phyloP scores from a whole-genome alignment of 2,888 invertebrate species.

The Melinopterus prodromus region DNA sequence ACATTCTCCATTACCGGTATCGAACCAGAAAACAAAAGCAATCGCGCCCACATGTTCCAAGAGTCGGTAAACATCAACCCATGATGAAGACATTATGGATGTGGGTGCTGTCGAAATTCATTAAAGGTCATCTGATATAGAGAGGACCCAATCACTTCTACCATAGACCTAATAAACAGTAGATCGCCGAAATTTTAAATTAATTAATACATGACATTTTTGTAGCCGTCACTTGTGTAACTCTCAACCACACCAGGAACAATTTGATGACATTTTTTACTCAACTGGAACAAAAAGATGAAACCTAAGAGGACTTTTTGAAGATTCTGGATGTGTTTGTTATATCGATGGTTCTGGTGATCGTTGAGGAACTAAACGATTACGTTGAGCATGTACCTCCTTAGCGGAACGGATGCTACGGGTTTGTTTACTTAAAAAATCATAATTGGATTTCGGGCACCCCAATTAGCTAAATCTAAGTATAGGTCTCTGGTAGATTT shows the following conservation, averaged over 20 bases:
- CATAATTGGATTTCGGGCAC: conserved; percentile 57
- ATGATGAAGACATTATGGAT: conserved; percentile 43
- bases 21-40: conserved; percentile 9
- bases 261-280: not conserved
- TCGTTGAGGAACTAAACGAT: conserved; percentile 35
- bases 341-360: conserved; percentile 23
- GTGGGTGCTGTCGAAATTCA: conserved; percentile 42
- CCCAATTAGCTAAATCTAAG: conserved; percentile 60
- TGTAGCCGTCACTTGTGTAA: not conserved
- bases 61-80: conserved; percentile 34
- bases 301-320: not conserved
- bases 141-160: conserved; percentile 38
- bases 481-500: conserved; percentile 56
- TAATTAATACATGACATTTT: not conserved
- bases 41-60: not conserved
- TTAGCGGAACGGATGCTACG: conserved; percentile 50
- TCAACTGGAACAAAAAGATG: not conserved
- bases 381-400: conserved; percentile 42
- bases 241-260: not conserved
- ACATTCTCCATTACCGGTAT: conserved; percentile 27
- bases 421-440: conserved; percentile 57
- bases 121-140: conserved; percentile 42
- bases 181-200: not conserved
- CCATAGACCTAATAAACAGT: conserved; percentile 35
- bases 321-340: conserved; percentile 8